A percentile compares a stretch with the other conserved stretches of the same genome.
Evolutionary conservation across 2,888 invertebrate genomes (phyloP).

Genomic region (Dryadula phaetusa): DNA sequence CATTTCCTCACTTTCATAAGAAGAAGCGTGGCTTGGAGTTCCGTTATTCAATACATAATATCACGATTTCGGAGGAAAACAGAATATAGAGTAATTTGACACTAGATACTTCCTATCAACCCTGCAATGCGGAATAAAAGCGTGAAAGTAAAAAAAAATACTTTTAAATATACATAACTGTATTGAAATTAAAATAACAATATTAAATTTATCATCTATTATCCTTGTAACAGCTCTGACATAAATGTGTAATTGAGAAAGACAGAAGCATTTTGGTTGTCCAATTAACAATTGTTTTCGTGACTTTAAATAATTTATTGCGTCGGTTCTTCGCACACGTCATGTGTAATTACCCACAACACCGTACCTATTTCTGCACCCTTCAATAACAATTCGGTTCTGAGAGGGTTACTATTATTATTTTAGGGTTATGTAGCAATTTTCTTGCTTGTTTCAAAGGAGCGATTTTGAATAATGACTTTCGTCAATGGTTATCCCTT

Average conservation of each 20-base stretch:
- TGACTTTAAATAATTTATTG: conserved; percentile 34
- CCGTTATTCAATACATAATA: too few relatives aligned
- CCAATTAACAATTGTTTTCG: conserved; percentile 29
- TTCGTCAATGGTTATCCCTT: conserved; percentile 19
- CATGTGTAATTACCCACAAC: conserved; percentile 38
- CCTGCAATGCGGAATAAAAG: too few relatives aligned
- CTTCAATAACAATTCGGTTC: conserved; percentile 28
- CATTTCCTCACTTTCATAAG: too few relatives aligned
- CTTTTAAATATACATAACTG: background rate
- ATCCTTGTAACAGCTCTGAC: background rate
- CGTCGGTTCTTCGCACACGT: conserved; percentile 32
- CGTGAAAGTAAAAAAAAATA: too few relatives aligned
- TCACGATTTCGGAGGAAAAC: too few relatives aligned
- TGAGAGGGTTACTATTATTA: conserved; percentile 25
- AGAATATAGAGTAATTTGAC: too few relatives aligned
- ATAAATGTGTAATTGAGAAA: conserved; percentile 11
- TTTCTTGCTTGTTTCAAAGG: conserved; percentile 27
- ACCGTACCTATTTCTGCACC: conserved; percentile 26
- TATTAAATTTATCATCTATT: background rate
- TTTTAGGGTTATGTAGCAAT: conserved; percentile 30
- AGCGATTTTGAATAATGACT: conserved; percentile 26
- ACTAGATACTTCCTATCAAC: too few relatives aligned
- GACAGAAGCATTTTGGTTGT: conserved; percentile 13
- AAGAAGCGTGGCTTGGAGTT: too few relatives aligned
- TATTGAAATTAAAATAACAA: too few relatives aligned